Evolutionary conservation across 2,113 vertebrate species (phyloP).

Genomic region (Salvelinus sp.): DNA sequence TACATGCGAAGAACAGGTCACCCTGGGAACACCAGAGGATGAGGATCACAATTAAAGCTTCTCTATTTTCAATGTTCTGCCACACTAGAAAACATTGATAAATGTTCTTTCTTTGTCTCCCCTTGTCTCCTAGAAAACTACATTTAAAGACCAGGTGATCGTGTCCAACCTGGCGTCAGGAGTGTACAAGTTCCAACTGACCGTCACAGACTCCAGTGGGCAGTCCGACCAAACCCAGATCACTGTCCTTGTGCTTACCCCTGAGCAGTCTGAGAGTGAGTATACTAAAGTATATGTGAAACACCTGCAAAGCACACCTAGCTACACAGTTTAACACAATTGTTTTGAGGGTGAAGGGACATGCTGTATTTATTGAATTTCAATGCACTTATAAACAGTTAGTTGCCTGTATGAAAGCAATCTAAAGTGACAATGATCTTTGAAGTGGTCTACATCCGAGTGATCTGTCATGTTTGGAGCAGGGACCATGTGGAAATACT

Average conservation of each 20-base stretch:
- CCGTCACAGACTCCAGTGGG: constrained; percentile 64
- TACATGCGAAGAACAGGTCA: too few species aligned
- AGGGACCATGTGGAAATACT: not conserved
- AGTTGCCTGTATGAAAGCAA: too few species aligned
- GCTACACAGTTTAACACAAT: not conserved
- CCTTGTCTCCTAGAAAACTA: constrained; percentile 68
- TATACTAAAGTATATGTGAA: constrained; percentile 6
- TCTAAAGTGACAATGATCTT: too few species aligned
- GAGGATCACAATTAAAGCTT: too few species aligned
- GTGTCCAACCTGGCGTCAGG: constrained; percentile 85
- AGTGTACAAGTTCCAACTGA: constrained; percentile 85
- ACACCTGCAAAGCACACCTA: not conserved
- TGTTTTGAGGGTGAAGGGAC: not conserved
- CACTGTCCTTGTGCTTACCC: constrained; percentile 83
- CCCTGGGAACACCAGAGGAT: too few species aligned
- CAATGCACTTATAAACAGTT: too few species aligned
- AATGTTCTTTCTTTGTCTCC: constrained; percentile 28
- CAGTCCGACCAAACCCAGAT: constrained; percentile 76
- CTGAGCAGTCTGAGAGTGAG: constrained; percentile 88
- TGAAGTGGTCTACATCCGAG: not conserved
- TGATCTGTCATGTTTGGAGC: constrained; percentile 7
- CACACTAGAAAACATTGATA: not conserved
- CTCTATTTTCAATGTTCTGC: too few species aligned
- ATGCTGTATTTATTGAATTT: too few species aligned
- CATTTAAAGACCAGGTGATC: constrained; percentile 63